Base-by-base conservation (phyloP, 2,113 vertebrate species). In the Pluvialis apricaria region DNA sequence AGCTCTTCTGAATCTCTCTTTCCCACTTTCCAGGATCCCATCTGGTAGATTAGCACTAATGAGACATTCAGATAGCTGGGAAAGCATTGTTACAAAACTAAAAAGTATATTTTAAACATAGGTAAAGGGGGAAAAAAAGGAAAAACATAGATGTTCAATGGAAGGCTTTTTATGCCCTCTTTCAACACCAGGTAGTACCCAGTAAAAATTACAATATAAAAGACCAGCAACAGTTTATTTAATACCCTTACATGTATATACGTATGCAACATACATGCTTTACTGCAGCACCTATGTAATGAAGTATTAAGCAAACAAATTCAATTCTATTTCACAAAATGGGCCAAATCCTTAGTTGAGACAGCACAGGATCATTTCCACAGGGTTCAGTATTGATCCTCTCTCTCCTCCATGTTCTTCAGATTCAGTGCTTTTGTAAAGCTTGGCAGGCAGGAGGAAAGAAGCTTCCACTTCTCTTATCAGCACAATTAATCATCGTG, bases 401-500 rank as follows among this genome's bases (percentile, higher is more conserved):
- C 31, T 51, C 0, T 12, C 84, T 66, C 62, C 84, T 36, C 16
- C 17, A 5, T 6, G 31, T 28, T 91, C 81, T 85, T 82, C 1
- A 8, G 61, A 82, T 54, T 55, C 44, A 24, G 42, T 80, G 60
- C 7, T 92, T 87, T 79, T 70, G 57, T 82, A 58, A 51, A 94
- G 73, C 58, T 45, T 77, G 75, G 60, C 51, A 42, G 70, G 42
- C 83, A 94, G 62, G 40, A 89, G 40, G 75, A 88, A 84, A 94
- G 83, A 76, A 85, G 78, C 75, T 91, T 94, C 65, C 70, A 72
- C 49, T 86, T 88, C 60, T 86, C 82, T 96, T 85, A 97, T 86
- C 82, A 84, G 72, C 38, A 45, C 58, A 89, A 91, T 92, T 91
- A 94, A 92, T 90, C 81, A 79, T 66, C 1, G 8, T 1, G 1